Evolutionary conservation across 92 coral and sea anemone species (phyloP).

Genomic region (Pocillopora grandis): DNA sequence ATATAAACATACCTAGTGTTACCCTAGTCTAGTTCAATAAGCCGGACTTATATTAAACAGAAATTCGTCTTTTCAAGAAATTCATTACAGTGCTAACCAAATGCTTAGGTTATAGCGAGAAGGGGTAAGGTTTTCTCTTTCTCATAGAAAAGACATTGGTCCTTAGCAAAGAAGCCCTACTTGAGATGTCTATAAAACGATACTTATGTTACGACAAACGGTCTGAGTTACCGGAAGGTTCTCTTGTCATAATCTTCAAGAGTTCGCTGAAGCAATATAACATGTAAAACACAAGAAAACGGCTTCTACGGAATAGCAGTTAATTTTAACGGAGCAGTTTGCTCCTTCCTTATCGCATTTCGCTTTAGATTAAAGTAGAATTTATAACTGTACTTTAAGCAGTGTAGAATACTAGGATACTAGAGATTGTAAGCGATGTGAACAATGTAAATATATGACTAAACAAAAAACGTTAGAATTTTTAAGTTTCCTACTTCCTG

Average conservation of each 20-base stretch:
- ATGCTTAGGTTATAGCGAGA: neutral
- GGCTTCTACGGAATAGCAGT: neutral
- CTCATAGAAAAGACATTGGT: neutral
- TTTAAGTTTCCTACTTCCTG: neutral
- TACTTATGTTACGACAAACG: neutral
- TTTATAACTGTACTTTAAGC: neutral
- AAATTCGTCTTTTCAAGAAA: neutral
- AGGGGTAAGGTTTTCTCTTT: too few species aligned
- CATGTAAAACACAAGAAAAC: neutral
- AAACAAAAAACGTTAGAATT: neutral
- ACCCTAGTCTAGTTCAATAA: too few species aligned
- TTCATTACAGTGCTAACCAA: neutral
- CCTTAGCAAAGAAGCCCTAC: neutral
- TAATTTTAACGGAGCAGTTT: neutral
- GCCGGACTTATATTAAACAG: too few species aligned
- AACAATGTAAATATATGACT: slow-evolving; percentile 2
- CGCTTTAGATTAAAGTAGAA: neutral
- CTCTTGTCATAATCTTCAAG: neutral
- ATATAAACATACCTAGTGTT: too few species aligned
- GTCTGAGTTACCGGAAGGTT: neutral
- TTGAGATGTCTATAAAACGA: slow-evolving; percentile 11
- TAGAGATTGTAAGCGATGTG: neutral
- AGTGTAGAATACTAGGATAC: neutral
- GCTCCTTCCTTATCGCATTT: neutral
- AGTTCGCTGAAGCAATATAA: neutral